Evolutionary conservation across 2,888 invertebrate genomes (phyloP), one percentile per base, ranked within the genome.

Genomic region (Ecdyonurus torrentis): DNA sequence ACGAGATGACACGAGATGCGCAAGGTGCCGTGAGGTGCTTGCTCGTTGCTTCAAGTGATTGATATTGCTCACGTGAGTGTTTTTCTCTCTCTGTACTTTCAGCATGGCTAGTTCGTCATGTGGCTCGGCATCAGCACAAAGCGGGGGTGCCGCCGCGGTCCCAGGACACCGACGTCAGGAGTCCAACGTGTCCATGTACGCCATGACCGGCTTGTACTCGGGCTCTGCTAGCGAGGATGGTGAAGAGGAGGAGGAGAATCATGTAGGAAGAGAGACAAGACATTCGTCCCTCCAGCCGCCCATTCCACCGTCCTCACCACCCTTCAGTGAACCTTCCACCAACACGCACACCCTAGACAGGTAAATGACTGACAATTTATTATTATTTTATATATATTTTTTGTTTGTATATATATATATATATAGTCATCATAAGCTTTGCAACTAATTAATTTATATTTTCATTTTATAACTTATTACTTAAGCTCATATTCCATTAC

Each of bases 171-270:
- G 89, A 72, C 83, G 89, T 75, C 89, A 89, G 80, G 89, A 90
- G 75, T 89, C 89, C 70, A 89, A 89, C 80, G 89, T 89, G 75
- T 89, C 89, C 71, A 89, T 89, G 88, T 90, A 90, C 75, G 87
- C 89, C 68, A 89, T 89, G 89, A 90, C 89, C 58, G 89, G 89
- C 25, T 78, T 90, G 64, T 90, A 90, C 74, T 86, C 89, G 65
- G 72, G 82, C 81, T 37, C 79, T 83, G 37, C 80, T 83, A 68
- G 80, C 79, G 84, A 83, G 68, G 79, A 79, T 66, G 79, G 74
- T 67, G 79, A 78, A 67, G 78, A 79, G 67, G 73, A 71, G 62
- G 79, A 72, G 18, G 62, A 62, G 37, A 61, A 55, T n/a, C 53
- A 55, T 18, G 53, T 52, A 19, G 53, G 53, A 1, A 50, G 62